phyloP scores from a whole-genome alignment of 2,888 invertebrate genomes.

The Unio pictorum region DNA sequence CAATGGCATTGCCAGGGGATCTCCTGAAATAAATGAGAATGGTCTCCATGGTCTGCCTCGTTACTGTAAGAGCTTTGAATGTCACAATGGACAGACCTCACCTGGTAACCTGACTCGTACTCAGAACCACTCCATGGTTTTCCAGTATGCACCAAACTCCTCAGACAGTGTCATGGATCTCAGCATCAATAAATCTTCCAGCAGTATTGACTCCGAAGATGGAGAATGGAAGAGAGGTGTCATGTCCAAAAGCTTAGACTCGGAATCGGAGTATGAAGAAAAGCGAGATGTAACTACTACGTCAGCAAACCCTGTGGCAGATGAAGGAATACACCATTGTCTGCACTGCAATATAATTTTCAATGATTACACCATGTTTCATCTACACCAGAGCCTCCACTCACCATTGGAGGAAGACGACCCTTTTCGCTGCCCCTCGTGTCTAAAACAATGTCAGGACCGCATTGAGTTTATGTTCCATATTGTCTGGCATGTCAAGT shows the following conservation, averaged over 20 bases:
- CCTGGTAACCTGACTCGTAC: conserved; percentile 32
- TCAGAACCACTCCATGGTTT: conserved; percentile 22
- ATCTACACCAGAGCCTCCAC: conserved; percentile 63
- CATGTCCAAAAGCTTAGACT: conserved; percentile 40
- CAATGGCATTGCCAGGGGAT: conserved; percentile 13
- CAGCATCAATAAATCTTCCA: conserved; percentile 56
- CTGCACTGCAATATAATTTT: conserved; percentile 64
- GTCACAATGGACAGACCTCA: conserved; percentile 24
- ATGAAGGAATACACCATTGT: conserved; percentile 63
- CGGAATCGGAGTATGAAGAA: conserved; percentile 57
- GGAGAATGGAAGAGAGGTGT: conserved; percentile 40
- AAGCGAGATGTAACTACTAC: conserved; percentile 62
- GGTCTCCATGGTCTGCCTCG: conserved; percentile 24
- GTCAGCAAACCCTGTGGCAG: conserved; percentile 54
- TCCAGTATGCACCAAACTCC: conserved; percentile 6
- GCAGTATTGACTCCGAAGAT: conserved; percentile 51
- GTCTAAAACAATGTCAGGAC: conserved; percentile 62
- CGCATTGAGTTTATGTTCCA: conserved; percentile 66
- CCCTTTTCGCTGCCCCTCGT: conserved; percentile 63
- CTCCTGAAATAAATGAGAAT: conserved; percentile 22
- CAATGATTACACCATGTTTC: conserved; percentile 65
- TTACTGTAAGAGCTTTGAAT: conserved; percentile 11
- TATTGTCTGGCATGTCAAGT: conserved; percentile 65
- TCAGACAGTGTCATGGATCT: conserved; percentile 59
- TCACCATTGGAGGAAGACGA: conserved; percentile 56